Conservation (phyloP, 2,113 vertebrate genomes). For the Neopipo cinnamomea region DNA sequence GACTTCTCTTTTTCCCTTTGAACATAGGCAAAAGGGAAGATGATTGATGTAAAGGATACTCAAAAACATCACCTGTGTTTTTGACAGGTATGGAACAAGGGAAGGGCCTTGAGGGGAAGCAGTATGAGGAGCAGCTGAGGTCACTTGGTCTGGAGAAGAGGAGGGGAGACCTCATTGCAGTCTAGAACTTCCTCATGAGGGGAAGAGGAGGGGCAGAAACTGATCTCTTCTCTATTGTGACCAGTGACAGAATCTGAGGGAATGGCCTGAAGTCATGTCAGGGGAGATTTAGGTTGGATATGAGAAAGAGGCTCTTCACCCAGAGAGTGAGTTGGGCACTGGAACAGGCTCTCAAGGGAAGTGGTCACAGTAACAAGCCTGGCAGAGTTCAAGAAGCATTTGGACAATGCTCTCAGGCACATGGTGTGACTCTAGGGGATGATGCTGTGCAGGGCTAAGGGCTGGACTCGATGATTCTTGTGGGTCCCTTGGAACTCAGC, state of each 20-base stretch:
- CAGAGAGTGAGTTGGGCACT: background rate
- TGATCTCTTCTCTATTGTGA: background rate
- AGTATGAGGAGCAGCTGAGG: background rate
- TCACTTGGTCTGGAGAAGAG: background rate
- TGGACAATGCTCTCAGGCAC: background rate
- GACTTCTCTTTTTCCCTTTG: background rate
- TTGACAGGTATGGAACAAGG: background rate
- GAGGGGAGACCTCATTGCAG: background rate
- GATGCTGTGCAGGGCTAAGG: background rate
- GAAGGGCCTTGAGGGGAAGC: background rate
- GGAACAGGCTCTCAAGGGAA: background rate
- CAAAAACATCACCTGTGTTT: background rate
- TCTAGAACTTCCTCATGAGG: background rate
- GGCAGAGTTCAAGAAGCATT: background rate
- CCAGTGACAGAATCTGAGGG: background rate
- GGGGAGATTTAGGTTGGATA: background rate
- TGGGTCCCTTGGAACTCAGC: background rate
- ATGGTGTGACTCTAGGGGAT: background rate
- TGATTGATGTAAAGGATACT: background rate
- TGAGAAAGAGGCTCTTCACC: background rate
- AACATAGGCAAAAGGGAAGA: background rate
- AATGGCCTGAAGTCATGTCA: background rate
- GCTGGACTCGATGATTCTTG: background rate
- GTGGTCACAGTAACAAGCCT: background rate
- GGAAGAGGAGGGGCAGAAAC: background rate